Evolutionary conservation across 1,140 invertebrate genomes (phyloP).

Genomic region (Cydia splendana): DNA sequence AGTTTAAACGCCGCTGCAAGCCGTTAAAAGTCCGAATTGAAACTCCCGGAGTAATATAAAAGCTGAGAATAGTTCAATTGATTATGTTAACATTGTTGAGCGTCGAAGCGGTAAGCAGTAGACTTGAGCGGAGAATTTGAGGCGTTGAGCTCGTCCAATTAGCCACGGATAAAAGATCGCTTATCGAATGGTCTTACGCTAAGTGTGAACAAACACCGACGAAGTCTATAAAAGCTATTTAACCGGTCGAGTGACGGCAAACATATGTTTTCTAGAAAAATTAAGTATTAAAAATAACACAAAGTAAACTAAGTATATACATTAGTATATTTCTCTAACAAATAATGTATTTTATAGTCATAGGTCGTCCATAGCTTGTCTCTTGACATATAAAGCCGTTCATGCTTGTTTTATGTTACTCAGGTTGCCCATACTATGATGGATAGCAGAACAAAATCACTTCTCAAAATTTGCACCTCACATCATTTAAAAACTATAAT

Average conservation of each 20-base stretch:
- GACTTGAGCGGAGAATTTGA: slow-evolving; percentile 21
- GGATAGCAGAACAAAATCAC: too few species aligned
- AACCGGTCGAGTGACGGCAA: not conserved
- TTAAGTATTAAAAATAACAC: too few species aligned
- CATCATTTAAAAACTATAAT: too few species aligned
- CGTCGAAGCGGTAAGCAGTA: slow-evolving; percentile 30
- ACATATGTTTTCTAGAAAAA: not conserved
- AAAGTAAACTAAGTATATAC: too few species aligned
- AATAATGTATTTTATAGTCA: too few species aligned
- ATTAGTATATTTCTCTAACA: too few species aligned
- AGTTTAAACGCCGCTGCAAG: slow-evolving; percentile 30
- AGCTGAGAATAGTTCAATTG: slow-evolving; percentile 48
- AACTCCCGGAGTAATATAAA: slow-evolving; percentile 24
- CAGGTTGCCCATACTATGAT: too few species aligned
- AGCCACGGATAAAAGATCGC: slow-evolving; percentile 59
- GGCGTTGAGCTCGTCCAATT: slow-evolving; percentile 51
- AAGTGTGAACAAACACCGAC: slow-evolving; percentile 44
- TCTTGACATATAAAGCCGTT: too few species aligned
- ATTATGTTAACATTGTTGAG: slow-evolving; percentile 46
- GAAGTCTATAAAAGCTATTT: not conserved
- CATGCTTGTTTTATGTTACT: too few species aligned
- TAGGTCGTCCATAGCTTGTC: too few species aligned
- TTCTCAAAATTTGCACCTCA: too few species aligned
- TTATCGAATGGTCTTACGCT: slow-evolving; percentile 46
- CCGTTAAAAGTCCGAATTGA: slow-evolving; percentile 16